A percentile compares a stretch with the other conserved stretches of the same genome.
Evolutionary conservation across 2,888 invertebrate species (phyloP).

Genomic region (Thymelicus sylvestris): DNA sequence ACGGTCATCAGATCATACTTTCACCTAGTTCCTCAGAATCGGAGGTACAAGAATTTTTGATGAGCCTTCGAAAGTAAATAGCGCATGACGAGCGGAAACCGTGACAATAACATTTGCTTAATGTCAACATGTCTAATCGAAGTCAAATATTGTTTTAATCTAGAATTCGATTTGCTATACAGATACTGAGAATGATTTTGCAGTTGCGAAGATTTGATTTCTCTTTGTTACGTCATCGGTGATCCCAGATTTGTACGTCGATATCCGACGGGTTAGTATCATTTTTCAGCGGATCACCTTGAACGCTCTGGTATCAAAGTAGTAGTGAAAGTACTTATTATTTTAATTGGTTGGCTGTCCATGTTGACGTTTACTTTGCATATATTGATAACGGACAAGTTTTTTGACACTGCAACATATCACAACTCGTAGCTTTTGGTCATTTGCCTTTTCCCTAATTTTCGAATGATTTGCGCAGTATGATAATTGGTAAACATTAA

Average conservation of each 20-base stretch:
- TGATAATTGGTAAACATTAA: neutral
- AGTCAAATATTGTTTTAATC: conserved; percentile 34
- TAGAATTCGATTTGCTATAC: conserved; percentile 27
- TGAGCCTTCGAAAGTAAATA: conserved; percentile 35
- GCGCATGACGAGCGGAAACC: conserved; percentile 21
- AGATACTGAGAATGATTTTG: conserved; percentile 18
- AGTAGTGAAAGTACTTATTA: conserved; percentile 80
- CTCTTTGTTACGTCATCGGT: conserved; percentile 46
- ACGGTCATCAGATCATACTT: conserved; percentile 23
- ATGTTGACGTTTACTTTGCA: conserved; percentile 66
- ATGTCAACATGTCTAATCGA: conserved; percentile 24
- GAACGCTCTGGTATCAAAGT: conserved; percentile 69
- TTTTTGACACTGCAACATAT: conserved; percentile 32
- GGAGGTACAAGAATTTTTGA: conserved; percentile 28
- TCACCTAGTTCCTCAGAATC: conserved; percentile 19
- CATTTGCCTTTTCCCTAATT: conserved; percentile 25
- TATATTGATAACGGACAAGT: conserved; percentile 62
- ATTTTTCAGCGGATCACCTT: conserved; percentile 70
- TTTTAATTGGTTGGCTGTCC: conserved; percentile 73
- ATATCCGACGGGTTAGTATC: conserved; percentile 52
- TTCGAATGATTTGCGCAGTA: neutral
- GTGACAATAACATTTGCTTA: conserved; percentile 35
- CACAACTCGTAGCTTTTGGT: conserved; percentile 19
- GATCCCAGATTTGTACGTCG: conserved; percentile 47
- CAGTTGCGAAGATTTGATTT: conserved; percentile 39